phyloP scores from a whole-genome alignment of 2,888 invertebrate genomes.

The Merodon equestris region DNA sequence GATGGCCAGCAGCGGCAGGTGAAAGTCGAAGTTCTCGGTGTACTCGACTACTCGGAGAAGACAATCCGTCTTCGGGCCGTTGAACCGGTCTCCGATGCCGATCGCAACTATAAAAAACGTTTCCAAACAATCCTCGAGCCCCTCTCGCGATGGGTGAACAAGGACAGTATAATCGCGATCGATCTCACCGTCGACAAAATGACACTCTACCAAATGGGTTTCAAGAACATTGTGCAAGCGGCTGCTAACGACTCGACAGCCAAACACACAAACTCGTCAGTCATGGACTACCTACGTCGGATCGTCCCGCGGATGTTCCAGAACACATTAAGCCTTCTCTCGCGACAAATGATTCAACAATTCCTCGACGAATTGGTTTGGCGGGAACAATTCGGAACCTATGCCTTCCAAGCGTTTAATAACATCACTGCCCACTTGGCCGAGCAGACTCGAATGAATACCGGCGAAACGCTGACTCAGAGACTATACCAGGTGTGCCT shows the following conservation, averaged over 20 bases:
- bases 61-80: conserved; percentile 88
- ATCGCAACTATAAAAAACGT: conserved; percentile 88
- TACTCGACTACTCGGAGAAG: conserved; percentile 87
- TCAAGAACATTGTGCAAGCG: conserved; percentile 86
- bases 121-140: conserved; percentile 91
- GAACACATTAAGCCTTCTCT: conserved; percentile 89
- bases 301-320: conserved; percentile 95
- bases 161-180: conserved; percentile 87
- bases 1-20: conserved; percentile 88
- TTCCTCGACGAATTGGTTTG: conserved; percentile 93
- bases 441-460: conserved; percentile 87
- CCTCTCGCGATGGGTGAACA: conserved; percentile 88
- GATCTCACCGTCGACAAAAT: conserved; percentile 91
- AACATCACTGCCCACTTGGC: conserved; percentile 88
- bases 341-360: conserved; percentile 92
- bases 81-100: conserved; percentile 88
- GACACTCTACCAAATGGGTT: conserved; percentile 88
- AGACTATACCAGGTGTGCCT: conserved; percentile 85
- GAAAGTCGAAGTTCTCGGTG: conserved; percentile 92
- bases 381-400: conserved; percentile 91
- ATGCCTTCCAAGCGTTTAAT: conserved; percentile 88
- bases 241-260: conserved; percentile 78
- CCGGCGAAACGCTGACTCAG: conserved; percentile 82
- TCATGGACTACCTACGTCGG: conserved; percentile 92
- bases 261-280: conserved; percentile 84